These are phyloP conservation scores for Antheraea assamensis DNA, from an alignment of 2,888 invertebrate genomes.

Conservation along the genomic window DNA sequence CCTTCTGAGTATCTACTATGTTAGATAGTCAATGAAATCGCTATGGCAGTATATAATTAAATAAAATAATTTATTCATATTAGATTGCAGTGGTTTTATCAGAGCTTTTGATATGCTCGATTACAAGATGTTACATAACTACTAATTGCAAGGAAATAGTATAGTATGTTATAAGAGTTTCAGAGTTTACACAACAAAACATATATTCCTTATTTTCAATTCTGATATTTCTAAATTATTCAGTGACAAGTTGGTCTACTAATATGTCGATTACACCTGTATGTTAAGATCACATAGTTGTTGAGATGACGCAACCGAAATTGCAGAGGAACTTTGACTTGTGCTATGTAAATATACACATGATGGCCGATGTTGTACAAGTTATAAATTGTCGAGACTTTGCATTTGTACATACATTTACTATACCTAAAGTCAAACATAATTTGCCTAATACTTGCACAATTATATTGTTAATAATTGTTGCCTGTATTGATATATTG, in stretches of 20 bases:
- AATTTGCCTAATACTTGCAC: not conserved
- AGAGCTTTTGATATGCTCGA: too few relatives aligned
- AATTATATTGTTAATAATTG: too few relatives aligned
- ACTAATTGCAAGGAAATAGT: not conserved
- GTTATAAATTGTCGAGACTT: not conserved
- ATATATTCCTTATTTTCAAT: not conserved
- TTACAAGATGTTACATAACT: too few relatives aligned
- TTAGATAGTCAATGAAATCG: too few relatives aligned
- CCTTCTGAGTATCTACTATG: too few relatives aligned
- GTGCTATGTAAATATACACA: not conserved
- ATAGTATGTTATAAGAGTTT: not conserved
- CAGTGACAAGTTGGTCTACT: not conserved
- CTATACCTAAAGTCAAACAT: not conserved
- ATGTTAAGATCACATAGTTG: not conserved
- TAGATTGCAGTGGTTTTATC: too few relatives aligned
- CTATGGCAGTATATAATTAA: too few relatives aligned
- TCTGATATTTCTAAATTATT: not conserved
- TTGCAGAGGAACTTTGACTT: not conserved
- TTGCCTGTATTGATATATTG: too few relatives aligned
- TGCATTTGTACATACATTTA: not conserved
- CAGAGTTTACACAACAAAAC: not conserved
- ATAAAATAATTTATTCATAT: too few relatives aligned
- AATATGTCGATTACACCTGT: not conserved
- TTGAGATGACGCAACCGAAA: not conserved
- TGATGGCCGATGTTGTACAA: not conserved